These are phyloP conservation scores for Mizuhopecten yessoensis DNA, from an alignment of 1,140 invertebrate genomes.

Conservation along the genomic window DNA sequence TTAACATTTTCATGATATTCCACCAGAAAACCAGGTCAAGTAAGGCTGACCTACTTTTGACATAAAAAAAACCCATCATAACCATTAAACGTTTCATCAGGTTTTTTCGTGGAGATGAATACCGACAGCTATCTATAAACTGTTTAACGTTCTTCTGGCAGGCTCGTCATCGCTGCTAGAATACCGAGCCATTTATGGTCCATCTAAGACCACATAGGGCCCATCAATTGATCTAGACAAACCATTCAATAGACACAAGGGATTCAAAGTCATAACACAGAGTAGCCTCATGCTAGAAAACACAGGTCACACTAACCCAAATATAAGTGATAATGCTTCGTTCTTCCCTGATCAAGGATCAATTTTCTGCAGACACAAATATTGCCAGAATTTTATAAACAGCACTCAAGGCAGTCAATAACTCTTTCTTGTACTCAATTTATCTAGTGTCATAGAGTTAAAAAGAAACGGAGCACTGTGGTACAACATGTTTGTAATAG, in stretches of 20 bases:
- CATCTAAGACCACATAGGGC: constrained; percentile 2
- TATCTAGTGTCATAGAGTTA: too few relatives aligned
- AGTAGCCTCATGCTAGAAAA: not conserved
- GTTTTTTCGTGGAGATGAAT: not conserved
- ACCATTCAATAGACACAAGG: not conserved
- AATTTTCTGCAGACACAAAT: too few relatives aligned
- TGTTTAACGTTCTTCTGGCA: not conserved
- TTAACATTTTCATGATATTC: not conserved
- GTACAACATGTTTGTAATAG: too few relatives aligned
- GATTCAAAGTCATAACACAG: not conserved
- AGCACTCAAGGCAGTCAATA: too few relatives aligned
- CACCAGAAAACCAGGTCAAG: not conserved
- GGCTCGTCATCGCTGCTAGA: not conserved
- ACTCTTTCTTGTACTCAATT: too few relatives aligned
- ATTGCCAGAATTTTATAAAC: too few relatives aligned
- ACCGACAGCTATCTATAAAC: constrained; percentile 6
- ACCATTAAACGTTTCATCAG: not conserved
- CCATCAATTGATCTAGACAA: constrained; percentile 23
- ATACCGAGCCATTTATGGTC: not conserved
- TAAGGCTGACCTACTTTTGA: not conserved
- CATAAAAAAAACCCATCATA: not conserved
- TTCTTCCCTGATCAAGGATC: too few relatives aligned
- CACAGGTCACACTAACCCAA: not conserved
- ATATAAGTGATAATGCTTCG: not conserved
- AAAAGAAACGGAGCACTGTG: too few relatives aligned